Conservation (phyloP, 2,797 vertebrate species). For the Phoeniculus purpureus region DNA sequence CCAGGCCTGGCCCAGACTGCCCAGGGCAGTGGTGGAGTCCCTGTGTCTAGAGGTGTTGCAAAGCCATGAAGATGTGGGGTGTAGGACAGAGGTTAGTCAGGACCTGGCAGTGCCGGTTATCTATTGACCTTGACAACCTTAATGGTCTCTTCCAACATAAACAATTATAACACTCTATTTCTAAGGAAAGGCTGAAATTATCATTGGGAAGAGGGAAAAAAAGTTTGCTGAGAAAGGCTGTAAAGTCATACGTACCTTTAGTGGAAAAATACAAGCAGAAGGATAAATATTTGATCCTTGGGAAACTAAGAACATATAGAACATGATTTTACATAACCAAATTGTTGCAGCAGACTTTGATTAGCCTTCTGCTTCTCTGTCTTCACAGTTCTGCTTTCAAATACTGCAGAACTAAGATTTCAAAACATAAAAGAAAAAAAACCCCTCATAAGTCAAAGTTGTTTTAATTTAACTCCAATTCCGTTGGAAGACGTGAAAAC, state of each 20-base stretch:
- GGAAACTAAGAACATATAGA: background rate
- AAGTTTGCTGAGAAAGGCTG: fast-evolving
- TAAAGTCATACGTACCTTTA: fast-evolving
- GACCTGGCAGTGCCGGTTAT: too few relatives aligned
- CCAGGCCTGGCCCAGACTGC: too few relatives aligned
- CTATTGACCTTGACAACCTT: too few relatives aligned
- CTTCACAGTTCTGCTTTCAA: background rate
- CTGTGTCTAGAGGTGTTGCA: too few relatives aligned
- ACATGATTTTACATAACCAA: background rate
- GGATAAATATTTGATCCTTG: fast-evolving
- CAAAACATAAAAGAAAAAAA: background rate
- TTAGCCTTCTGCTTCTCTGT: background rate
- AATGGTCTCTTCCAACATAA: too few relatives aligned
- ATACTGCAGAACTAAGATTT: background rate
- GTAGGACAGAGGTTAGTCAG: too few relatives aligned
- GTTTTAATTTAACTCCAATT: background rate
- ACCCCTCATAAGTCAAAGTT: background rate
- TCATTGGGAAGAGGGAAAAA: background rate
- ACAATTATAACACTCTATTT: background rate
- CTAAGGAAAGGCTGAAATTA: background rate
- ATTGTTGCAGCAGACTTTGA: background rate
- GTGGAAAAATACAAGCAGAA: background rate
- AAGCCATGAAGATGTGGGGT: too few relatives aligned
- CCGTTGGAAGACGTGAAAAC: background rate
- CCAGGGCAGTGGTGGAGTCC: too few relatives aligned